phyloP scores from a whole-genome alignment of 2,888 invertebrate genomes.

The Pyrgus malvae region DNA sequence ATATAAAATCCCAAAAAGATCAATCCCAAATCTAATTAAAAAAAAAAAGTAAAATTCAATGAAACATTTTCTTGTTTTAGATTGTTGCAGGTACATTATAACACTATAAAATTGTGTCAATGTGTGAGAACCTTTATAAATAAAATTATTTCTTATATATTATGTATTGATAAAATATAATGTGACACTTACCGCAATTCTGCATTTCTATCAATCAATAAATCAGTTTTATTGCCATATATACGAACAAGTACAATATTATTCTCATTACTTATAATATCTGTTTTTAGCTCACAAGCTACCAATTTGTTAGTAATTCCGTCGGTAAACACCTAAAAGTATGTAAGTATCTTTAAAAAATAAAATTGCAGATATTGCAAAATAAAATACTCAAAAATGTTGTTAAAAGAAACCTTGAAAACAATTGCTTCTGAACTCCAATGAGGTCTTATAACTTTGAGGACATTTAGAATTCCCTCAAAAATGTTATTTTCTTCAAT shows the following conservation, averaged over 20 bases:
- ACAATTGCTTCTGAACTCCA: slow-evolving; percentile 85
- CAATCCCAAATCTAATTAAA: no score
- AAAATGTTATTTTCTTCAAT: slow-evolving; percentile 86
- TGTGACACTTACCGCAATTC: slow-evolving; percentile 84
- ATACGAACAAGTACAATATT: slow-evolving; percentile 91
- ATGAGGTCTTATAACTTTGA: slow-evolving; percentile 85
- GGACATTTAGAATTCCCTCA: slow-evolving; percentile 84
- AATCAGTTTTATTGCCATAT: slow-evolving; percentile 96
- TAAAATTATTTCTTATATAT: no score
- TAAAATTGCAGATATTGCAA: background rate
- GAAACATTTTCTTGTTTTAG: no score
- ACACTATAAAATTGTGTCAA: no score
- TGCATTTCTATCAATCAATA: slow-evolving; percentile 93
- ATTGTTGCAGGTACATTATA: no score
- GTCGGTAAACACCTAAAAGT: slow-evolving; percentile 91
- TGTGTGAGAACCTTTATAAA: no score
- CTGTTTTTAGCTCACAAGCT: slow-evolving; percentile 83
- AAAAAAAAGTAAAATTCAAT: no score
- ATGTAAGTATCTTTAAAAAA: background rate
- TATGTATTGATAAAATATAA: background rate
- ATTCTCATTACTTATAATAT: slow-evolving; percentile 63
- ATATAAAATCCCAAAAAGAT: no score
- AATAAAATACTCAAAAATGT: background rate
- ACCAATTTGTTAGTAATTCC: slow-evolving; percentile 96
- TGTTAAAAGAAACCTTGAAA: slow-evolving; percentile 84